These are phyloP conservation scores for Nestor notabilis DNA, from an alignment of 2,113 vertebrate species.

Conservation along the genomic window DNA sequence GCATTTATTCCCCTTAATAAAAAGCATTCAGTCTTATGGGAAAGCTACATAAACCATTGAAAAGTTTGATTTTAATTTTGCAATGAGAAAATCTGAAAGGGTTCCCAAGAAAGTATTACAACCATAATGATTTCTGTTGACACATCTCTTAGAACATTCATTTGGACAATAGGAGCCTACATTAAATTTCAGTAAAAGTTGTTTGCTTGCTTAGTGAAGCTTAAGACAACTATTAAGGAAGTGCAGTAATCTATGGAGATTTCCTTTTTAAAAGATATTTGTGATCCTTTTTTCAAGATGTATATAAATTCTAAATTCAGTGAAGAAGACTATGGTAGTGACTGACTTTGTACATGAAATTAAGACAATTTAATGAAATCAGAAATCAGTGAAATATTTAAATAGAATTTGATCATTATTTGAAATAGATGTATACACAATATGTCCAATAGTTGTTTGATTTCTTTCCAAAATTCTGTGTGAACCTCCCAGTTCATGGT, in stretches of 20 bases:
- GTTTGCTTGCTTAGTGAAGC: not conserved
- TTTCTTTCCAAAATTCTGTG: not conserved
- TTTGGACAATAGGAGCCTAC: not conserved
- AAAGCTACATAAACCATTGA: not conserved
- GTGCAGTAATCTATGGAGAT: not conserved
- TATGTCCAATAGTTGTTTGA: not conserved
- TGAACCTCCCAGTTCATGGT: not conserved
- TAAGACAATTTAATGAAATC: not conserved
- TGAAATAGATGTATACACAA: not conserved
- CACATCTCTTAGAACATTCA: not conserved
- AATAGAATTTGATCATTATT: not conserved
- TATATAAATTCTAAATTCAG: not conserved
- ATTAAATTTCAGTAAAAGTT: not conserved
- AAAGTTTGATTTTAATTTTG: not conserved
- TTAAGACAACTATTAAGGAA: not conserved
- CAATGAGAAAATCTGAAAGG: not conserved
- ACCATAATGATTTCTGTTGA: not conserved
- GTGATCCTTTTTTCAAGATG: not conserved
- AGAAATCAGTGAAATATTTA: not conserved
- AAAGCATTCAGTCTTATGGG: not conserved
- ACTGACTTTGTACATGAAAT: not conserved
- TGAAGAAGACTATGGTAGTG: not conserved
- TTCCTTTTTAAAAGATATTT: not conserved
- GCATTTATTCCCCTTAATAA: not conserved
- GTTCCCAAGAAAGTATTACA: not conserved